Evolutionary conservation across 2,797 vertebrate genomes (phyloP), one percentile per base, ranked within the genome.

Genomic region (Halcyon smyrnensis): DNA sequence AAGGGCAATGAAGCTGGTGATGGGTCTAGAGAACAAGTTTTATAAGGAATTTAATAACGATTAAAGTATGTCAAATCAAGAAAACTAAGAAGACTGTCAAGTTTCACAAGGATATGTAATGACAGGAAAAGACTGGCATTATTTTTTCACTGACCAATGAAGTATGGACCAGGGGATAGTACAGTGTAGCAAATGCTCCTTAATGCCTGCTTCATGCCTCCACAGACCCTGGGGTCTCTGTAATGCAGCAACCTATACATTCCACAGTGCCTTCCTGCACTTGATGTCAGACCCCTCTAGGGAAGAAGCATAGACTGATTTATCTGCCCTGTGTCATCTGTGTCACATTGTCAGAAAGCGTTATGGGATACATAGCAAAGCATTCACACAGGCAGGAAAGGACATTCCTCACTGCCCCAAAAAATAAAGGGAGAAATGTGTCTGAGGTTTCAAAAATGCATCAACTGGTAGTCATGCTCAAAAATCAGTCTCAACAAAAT

Each of bases 311-410:
- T 8, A 62, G 43, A 56, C 39, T 57, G 76, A 95, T 88, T 87
- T 78, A 46, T 94, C 60, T 86, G 37, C 37, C 68, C 73, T 71
- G 2, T 63, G 68, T 53, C 73, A 74, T 57, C 45, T 24, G 15
- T 43, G 50, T 84, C 90, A 93, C 65, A 23, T 84, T 95, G 87
- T 93, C 94, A 93, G 46, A 85, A 92, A 77, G 4, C 18, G 36
- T 93, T 95, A 91, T 0, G 6, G 51, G 50, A 89, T 68, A 64
- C 9, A 25, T 8, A 16, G 50, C 50, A 75, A 75, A 93, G 27
- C 25, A 95, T 79, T 90, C 51, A 48, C 46, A 48, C 2, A 70
- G 86, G 70, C 90, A 96, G 86, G 63, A 93, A 95, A 95, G 90
- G 92, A 73, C 84, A 37, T 82, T 92, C 56, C 14, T 84, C 27